Evolutionary conservation across 2,888 invertebrate species (phyloP), one percentile per base, ranked within the genome.

Genomic region (Cerastoderma edule): DNA sequence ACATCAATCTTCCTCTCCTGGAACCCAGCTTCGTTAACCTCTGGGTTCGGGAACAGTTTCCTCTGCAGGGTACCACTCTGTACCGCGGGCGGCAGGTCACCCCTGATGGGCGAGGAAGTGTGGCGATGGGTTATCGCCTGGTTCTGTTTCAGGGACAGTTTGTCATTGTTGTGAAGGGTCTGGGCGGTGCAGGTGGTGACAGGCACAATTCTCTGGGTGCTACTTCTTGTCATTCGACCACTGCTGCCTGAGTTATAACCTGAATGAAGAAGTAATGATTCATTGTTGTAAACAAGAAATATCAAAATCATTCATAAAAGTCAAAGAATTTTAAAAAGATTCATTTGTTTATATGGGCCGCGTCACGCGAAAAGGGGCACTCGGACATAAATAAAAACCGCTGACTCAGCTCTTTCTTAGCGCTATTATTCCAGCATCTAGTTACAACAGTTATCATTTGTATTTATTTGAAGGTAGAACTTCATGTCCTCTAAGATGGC

Each of bases 171-270:
- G 16, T 16, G 50, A 0, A 8, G 35, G n/a, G 81, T 81, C 67
- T 81, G 81, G 4, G 81, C 81, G 39, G 81, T 81, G 50, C 81
- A 81, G 13, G 71, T 81, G 19, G 46, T 63, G 32, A 73, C 39
- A 13, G 74, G 72, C 53, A 54, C 44, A 28, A 82, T 56, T 39
- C 75, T 74, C 54, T 72, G 76, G 28, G 82, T 82, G 33, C 82
- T 82, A 35, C 76, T 79, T 64, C 82, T 66, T 16, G 69, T 67
- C 54, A 82, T 50, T 28, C 76, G 76, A 0, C 68, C 57, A 30
- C 35, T 54, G n/a, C 39, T 65, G 6, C 32, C 67, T 6, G 67
- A 53, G 10, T 72, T 69, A 46, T 79, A 72, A 64, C 72, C 78
- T 78, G 35, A 0, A 63, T 70, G 6, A 32, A 57, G 27, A n/a